These are phyloP conservation scores for Germaria angustata DNA, from an alignment of 2,888 invertebrate species.

Conservation along the genomic window DNA sequence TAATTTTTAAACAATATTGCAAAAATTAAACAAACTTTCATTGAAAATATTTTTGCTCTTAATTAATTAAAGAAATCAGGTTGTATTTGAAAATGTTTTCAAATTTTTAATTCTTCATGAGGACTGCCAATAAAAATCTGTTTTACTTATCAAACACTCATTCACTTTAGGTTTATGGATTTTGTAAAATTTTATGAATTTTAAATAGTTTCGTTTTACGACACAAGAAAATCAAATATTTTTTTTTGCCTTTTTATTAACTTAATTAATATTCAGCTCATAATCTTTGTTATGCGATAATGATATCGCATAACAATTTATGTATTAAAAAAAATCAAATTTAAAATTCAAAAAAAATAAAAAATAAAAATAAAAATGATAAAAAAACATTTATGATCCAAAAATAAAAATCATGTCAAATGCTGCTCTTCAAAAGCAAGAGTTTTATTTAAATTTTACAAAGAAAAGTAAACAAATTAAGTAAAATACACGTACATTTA, in stretches of 20 bases:
- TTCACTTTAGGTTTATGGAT: background rate
- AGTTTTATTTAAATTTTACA: too few species aligned
- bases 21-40: too few species aligned
- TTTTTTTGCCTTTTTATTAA: background rate
- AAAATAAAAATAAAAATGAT: too few species aligned
- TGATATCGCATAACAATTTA: conserved; percentile 2
- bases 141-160: background rate
- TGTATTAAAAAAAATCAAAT: background rate
- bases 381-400: too few species aligned
- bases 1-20: too few species aligned
- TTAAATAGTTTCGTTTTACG: background rate
- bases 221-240: background rate
- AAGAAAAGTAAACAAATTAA: too few species aligned
- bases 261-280: conserved; percentile 32
- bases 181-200: conserved; percentile 4
- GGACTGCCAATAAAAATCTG: background rate
- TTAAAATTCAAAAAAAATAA: background rate
- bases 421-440: too few species aligned
- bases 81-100: background rate
- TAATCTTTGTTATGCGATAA: background rate
- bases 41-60: background rate
- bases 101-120: background rate
- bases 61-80: background rate
- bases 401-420: conserved; percentile 2
- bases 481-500: too few species aligned